Evolutionary conservation across 1,140 invertebrate species (phyloP), one percentile per base, ranked within the genome.

Genomic region (Ceratosolen fusciceps): DNA sequence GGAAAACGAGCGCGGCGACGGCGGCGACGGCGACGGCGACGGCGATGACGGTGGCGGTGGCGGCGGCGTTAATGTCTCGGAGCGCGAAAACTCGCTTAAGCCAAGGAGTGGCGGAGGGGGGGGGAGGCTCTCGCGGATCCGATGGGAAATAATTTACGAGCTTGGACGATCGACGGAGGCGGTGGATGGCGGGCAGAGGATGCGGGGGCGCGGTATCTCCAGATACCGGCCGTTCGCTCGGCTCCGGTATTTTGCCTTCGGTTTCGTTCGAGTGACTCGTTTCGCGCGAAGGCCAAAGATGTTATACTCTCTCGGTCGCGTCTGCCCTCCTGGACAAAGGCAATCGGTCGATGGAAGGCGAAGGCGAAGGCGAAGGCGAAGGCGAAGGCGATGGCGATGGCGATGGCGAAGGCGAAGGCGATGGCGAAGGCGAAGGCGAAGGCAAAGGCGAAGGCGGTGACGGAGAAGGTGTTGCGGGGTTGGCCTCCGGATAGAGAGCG

Each of bases 81-180:
- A 8, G 10, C 72, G 34, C 10, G 52, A 74, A 49, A 74, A 74
- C 39, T 74, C 26, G 7, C 3, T 26, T 7, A 43, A 5, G 12
- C 39, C 12, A 43, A 43, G 19, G 49, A 8, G 49, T 19, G 49
- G 49, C 49, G 39, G 12, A 43, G 39, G 39, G 49, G 2, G 49
- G 49, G 9, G 39, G 12, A 43, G 39, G 39, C 39, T 5, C 39
- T 43, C 31, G 52, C 52, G 49, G 14, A n/a, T 54, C 2, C 37
- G 52, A 77, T 62, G 76, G 56, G 67, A 78, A 78, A 65, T 78
- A 78, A 74, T 79, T 79, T 37, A 74, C 58, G 56, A 62, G 34
- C 21, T 62, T 77, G n/a, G n/a, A n/a, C n/a, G n/a, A n/a, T n/a
- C n/a, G n/a, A n/a, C n/a, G n/a, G n/a, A n/a, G n/a, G n/a, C n/a